Percentiles rank a stretch among this genome's conserved stretches.
Conservation (phyloP, 30 jellyfish, hydroid and myxozoan species). For the Catostylus mosaicus region DNA sequence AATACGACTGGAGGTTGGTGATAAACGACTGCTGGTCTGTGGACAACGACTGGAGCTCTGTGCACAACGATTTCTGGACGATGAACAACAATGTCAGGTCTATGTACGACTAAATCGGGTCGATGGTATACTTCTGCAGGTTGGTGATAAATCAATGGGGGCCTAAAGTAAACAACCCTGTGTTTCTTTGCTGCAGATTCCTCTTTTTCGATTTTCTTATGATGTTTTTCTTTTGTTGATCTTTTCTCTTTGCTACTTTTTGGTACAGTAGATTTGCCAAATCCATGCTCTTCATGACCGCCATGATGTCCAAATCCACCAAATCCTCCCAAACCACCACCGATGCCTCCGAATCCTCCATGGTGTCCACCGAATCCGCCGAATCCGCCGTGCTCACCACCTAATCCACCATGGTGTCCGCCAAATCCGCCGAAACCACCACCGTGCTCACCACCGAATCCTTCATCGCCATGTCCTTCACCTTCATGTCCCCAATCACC, state of each 20-base stretch:
- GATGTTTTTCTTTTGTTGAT: constrained; percentile 38
- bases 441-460: constrained; percentile 53
- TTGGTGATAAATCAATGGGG: constrained; percentile 93
- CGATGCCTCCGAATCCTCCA: constrained; percentile 60
- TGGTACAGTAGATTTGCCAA: constrained; percentile 63
- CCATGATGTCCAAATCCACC: constrained; percentile 67
- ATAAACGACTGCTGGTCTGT: constrained; percentile 94
- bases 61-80: constrained; percentile 96
- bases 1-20: constrained; percentile 99
- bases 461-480: constrained; percentile 72
- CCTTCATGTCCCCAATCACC: constrained; percentile 54
- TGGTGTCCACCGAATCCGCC: constrained; percentile 53
- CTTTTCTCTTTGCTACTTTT: constrained; percentile 36
- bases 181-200: constrained; percentile 79
- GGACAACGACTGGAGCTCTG: constrained; percentile 96
- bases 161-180: constrained; percentile 92
- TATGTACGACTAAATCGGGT: constrained; percentile 94
- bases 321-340: constrained; percentile 59
- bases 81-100: constrained; percentile 97
- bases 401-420: constrained; percentile 69
- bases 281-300: constrained; percentile 83
- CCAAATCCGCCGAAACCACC: constrained; percentile 68
- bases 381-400: constrained; percentile 57
- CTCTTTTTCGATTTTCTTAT: constrained; percentile 34
- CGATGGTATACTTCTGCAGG: constrained; percentile 96